These are phyloP conservation scores for Centropyge bicolor DNA, from an alignment of 2,797 vertebrate genomes.

Conservation along the genomic window DNA sequence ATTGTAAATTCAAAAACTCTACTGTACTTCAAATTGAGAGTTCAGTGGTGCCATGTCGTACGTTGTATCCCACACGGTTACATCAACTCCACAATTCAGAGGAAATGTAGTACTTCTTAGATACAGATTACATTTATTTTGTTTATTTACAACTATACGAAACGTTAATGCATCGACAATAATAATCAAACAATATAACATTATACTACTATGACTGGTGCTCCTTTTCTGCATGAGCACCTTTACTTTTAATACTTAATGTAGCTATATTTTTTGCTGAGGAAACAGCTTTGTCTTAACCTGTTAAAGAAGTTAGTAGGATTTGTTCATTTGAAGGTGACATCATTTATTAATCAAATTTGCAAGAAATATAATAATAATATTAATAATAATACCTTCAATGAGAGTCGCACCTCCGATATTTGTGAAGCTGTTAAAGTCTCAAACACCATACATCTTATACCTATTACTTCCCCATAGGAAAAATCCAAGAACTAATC, in stretches of 20 bases:
- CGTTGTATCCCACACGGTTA: no score
- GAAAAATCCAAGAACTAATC: neutral
- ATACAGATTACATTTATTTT: no score
- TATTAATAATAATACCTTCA: neutral
- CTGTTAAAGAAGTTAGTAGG: no score
- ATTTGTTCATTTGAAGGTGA: neutral
- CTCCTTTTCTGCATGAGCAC: neutral
- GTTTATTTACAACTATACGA: neutral
- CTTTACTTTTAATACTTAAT: neutral
- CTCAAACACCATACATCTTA: neutral
- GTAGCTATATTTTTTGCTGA: neutral
- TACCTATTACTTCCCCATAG: no score
- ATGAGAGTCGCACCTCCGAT: no score
- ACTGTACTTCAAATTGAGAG: neutral
- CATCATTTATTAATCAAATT: neutral
- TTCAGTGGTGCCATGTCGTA: no score
- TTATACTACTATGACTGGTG: neutral
- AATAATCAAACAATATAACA: neutral
- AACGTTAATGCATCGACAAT: neutral
- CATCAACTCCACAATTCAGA: no score
- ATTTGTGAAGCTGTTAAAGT: no score
- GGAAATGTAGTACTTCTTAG: neutral
- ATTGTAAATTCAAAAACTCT: neutral
- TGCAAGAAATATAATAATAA: neutral
- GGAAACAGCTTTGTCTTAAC: neutral